Evolutionary conservation across 2,113 vertebrate species (phyloP).

Genomic region (Typhlomys cinereus): DNA sequence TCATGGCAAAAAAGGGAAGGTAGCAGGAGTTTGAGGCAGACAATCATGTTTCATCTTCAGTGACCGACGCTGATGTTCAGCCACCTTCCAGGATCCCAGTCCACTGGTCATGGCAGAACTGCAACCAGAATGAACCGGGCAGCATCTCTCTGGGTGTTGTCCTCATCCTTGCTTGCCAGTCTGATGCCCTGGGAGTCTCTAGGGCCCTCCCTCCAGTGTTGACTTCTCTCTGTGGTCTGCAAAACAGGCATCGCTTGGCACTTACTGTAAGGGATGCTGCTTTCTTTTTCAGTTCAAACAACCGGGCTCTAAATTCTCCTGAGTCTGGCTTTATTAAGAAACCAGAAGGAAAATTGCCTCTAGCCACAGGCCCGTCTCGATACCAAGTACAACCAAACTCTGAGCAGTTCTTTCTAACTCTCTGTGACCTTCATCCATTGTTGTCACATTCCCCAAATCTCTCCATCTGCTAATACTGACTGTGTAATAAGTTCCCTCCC

Average conservation of each 20-base stretch:
- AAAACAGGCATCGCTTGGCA: background rate
- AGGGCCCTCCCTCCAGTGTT: background rate
- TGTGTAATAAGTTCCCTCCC: background rate
- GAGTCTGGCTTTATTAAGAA: too few relatives aligned
- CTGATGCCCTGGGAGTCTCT: background rate
- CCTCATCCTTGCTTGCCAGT: background rate
- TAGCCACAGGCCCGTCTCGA: background rate
- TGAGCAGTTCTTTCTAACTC: background rate
- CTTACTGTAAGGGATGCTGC: background rate
- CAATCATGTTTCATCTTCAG: background rate
- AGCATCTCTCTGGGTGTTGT: too few relatives aligned
- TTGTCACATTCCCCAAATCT: background rate
- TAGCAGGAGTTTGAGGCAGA: background rate
- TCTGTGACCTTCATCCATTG: background rate
- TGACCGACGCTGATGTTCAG: background rate
- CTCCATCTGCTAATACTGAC: background rate
- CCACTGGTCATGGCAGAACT: background rate
- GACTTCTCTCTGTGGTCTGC: background rate
- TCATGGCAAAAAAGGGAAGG: background rate
- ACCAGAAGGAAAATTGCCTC: background rate
- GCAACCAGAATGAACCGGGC: background rate
- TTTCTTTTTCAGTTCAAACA: background rate
- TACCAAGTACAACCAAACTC: background rate
- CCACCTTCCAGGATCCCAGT: background rate
- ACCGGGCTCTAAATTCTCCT: background rate